These are phyloP conservation scores for Halisarca cf. caerulea DNA, from an alignment of 37 sponge, comb jelly and placozoan genomes.

Conservation along the genomic window DNA sequence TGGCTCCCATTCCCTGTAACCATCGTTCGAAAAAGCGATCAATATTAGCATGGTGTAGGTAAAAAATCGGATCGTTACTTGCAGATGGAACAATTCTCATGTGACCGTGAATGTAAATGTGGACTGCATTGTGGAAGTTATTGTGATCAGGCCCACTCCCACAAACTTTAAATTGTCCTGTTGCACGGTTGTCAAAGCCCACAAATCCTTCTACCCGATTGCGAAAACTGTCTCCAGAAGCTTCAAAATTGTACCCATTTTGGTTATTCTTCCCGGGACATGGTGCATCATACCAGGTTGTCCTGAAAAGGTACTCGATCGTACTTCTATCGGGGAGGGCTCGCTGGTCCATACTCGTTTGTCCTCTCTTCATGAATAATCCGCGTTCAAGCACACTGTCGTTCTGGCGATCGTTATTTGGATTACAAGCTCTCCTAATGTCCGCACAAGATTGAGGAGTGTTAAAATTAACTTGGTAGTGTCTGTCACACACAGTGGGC, in stretches of 20 bases:
- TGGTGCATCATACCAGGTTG: neutral
- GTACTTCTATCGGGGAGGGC: too few relatives aligned
- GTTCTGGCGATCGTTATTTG: neutral
- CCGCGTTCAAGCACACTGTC: too few relatives aligned
- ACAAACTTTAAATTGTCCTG: too few relatives aligned
- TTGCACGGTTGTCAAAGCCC: too few relatives aligned
- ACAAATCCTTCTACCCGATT: conserved; percentile 11
- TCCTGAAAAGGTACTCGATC: too few relatives aligned
- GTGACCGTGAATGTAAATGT: conserved; percentile 25
- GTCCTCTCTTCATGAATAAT: neutral
- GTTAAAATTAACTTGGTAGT: neutral
- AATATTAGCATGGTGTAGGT: conserved; percentile 64
- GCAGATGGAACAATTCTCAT: conserved; percentile 53
- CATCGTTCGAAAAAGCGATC: conserved; percentile 67
- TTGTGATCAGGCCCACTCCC: neutral
- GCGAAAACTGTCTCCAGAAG: neutral
- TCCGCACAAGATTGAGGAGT: neutral
- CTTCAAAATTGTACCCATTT: neutral
- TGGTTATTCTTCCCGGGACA: neutral
- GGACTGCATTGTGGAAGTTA: conserved; percentile 2
- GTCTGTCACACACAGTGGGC: neutral
- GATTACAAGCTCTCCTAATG: neutral
- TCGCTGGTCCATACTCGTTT: neutral
- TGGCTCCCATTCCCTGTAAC: conserved; percentile 17
- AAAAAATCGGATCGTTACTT: conserved; percentile 71